Percentiles rank a stretch among this genome's conserved stretches.
Conservation (phyloP, 2,113 vertebrate genomes). For the Scophthalmus maximus region DNA sequence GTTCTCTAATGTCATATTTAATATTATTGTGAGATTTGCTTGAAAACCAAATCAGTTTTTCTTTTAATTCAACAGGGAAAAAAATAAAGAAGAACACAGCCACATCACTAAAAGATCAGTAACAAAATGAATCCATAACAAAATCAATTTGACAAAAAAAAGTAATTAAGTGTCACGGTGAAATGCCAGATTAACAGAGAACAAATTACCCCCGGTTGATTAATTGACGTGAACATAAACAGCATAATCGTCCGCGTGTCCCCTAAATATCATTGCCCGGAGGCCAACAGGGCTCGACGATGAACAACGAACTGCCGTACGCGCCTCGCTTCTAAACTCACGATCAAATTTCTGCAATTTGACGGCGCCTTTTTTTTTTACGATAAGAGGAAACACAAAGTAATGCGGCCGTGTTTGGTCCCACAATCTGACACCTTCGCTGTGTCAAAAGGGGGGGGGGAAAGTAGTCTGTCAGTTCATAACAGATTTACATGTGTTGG, state of each 20-base stretch:
- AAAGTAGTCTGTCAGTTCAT: no score
- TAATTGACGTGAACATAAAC: slow-evolving; percentile 28
- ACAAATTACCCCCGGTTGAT: slow-evolving; percentile 38
- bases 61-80: no score
- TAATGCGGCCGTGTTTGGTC: no score
- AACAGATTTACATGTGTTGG: no score
- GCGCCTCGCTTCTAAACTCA: neutral
- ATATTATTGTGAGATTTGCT: no score
- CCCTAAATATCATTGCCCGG: slow-evolving; percentile 42
- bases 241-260: slow-evolving; percentile 22
- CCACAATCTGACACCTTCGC: no score
- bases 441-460: no score
- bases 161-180: slow-evolving; percentile 37
- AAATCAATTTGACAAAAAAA: slow-evolving; percentile 23
- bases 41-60: neutral
- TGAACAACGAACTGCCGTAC: no score
- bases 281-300: no score
- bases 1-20: neutral
- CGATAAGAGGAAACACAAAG: neutral
- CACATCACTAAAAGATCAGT: no score
- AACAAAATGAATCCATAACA: neutral
- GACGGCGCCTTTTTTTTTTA: no score
- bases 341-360: neutral
- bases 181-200: slow-evolving; percentile 12
- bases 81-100: no score